These are phyloP conservation scores for Halictus rubicundus DNA, from an alignment of 1,140 invertebrate species.

Conservation along the genomic window DNA sequence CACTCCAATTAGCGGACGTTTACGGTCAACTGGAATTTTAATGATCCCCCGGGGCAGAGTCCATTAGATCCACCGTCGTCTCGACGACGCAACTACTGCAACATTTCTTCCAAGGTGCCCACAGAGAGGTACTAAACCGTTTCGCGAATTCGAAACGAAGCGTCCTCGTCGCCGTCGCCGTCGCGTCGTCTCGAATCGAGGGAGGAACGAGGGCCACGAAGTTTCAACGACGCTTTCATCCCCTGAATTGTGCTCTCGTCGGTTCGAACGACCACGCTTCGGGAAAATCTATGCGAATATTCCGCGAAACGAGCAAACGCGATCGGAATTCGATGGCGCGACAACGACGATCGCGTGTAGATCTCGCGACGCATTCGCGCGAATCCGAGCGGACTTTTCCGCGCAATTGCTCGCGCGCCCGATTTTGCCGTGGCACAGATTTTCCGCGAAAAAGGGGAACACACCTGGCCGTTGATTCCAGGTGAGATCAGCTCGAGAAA, in stretches of 20 bases:
- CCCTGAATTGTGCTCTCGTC: too few relatives aligned
- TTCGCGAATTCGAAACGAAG: not conserved
- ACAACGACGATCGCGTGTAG: not conserved
- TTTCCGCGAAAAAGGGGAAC: not conserved
- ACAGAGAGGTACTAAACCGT: not conserved
- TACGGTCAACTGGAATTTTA: slow-evolving; percentile 37
- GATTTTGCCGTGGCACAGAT: not conserved
- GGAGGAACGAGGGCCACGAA: too few relatives aligned
- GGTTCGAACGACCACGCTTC: too few relatives aligned
- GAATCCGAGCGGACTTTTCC: slow-evolving; percentile 1
- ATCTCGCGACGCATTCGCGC: slow-evolving; percentile 7
- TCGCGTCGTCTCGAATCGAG: too few relatives aligned
- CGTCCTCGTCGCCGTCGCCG: too few relatives aligned
- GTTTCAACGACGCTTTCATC: too few relatives aligned
- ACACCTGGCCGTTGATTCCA: too few relatives aligned
- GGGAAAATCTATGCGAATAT: too few relatives aligned
- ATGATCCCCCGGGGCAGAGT: slow-evolving; percentile 17
- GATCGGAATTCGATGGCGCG: slow-evolving; percentile 40
- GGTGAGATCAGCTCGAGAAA: too few relatives aligned
- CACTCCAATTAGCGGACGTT: slow-evolving; percentile 43
- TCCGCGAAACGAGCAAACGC: not conserved
- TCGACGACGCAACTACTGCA: not conserved
- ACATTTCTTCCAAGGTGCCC: not conserved
- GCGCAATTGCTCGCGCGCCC: not conserved
- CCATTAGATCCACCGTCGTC: not conserved